phyloP scores from a whole-genome alignment of 2,797 vertebrate species.

The Takifugu rubripes region DNA sequence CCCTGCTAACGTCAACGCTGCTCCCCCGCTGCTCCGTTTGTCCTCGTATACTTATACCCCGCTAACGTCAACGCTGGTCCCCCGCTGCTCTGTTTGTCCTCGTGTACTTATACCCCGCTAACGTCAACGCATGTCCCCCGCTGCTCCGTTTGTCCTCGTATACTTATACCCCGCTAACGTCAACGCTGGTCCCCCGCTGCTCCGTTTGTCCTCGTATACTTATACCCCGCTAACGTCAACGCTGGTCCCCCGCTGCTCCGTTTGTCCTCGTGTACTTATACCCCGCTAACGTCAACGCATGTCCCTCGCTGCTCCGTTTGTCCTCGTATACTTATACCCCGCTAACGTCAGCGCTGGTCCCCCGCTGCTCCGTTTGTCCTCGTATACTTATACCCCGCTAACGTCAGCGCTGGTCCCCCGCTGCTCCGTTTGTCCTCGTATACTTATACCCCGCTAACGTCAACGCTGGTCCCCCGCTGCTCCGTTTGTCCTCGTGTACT shows the following conservation, averaged over 20 bases:
- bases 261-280: too few species aligned
- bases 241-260: constrained; percentile 13
- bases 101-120: constrained; percentile 16
- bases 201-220: constrained; percentile 6
- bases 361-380: constrained; percentile 4
- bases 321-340: constrained; percentile 14
- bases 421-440: constrained; percentile 8
- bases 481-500: not conserved
- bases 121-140: constrained; percentile 21
- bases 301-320: constrained; percentile 14
- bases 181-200: constrained; percentile 5
- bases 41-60: too few species aligned
- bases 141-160: not conserved
- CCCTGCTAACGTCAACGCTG: constrained; percentile 23
- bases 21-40: constrained; percentile 7
- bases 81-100: constrained; percentile 12
- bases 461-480: constrained; percentile 18
- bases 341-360: constrained; percentile 19
- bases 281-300: too few species aligned
- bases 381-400: too few species aligned
- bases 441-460: constrained; percentile 23
- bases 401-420: not conserved
- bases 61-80: not conserved
- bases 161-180: too few species aligned
- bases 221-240: constrained; percentile 26